phyloP scores from a whole-genome alignment of 2,797 vertebrate species.

The Sebastes umbrosus region DNA sequence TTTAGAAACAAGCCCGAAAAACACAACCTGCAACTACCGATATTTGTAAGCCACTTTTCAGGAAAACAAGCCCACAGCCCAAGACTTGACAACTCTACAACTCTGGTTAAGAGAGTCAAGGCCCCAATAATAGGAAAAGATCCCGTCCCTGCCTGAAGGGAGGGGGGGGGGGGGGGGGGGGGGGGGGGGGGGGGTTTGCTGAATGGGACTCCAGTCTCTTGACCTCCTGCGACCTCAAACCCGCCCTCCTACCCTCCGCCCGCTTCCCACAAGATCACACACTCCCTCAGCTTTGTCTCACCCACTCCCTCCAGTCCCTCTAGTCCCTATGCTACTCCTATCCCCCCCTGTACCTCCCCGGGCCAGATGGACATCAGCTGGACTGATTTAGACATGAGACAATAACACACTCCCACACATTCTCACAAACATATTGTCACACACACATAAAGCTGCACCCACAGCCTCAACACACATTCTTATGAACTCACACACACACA shows the following conservation, averaged over 20 bases:
- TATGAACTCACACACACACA: not conserved
- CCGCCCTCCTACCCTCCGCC: constrained; percentile 17
- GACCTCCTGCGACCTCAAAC: constrained; percentile 52
- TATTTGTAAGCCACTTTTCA: no score
- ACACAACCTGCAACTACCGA: no score
- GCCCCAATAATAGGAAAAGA: not conserved
- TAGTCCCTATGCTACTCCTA: not conserved
- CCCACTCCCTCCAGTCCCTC: not conserved
- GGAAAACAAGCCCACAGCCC: no score
- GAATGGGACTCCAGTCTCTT: constrained; percentile 40
- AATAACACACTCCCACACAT: constrained; percentile 49
- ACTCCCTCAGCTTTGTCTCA: constrained; percentile 48
- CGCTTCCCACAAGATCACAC: constrained; percentile 38
- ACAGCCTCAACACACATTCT: not conserved
- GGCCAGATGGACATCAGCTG: constrained; percentile 74
- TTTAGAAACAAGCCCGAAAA: no score
- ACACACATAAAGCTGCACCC: constrained; percentile 1
- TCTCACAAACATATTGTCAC: constrained; percentile 35
- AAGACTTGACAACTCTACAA: no score
- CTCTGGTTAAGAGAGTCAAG: not conserved
- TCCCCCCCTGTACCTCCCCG: not conserved
- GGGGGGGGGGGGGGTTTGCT: not conserved
- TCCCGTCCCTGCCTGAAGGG: not conserved
- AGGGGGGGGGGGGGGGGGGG: no score
- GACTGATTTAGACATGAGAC: constrained; percentile 51